Conservation (phyloP, 2,888 invertebrate genomes). For the Ochropleura leucogaster region DNA sequence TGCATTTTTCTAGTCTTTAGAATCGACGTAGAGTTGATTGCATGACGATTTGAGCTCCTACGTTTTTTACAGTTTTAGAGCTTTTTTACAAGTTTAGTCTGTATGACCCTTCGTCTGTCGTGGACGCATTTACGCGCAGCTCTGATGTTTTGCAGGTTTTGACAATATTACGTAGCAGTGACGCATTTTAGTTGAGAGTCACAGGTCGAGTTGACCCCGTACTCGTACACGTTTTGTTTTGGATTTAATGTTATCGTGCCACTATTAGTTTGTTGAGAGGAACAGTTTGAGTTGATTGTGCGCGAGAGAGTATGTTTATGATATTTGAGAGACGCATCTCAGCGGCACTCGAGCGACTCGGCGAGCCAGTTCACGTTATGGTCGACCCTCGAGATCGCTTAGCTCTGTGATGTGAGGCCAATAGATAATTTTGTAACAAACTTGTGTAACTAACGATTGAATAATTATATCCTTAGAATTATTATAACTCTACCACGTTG, state of each 20-base stretch:
- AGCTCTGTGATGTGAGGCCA: constrained; percentile 90
- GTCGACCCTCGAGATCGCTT: constrained; percentile 83
- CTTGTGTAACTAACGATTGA: constrained; percentile 87
- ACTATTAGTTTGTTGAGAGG: constrained; percentile 60
- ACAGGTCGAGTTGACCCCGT: constrained; percentile 62
- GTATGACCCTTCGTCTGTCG: constrained; percentile 67
- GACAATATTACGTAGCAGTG: constrained; percentile 65
- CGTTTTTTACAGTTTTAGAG: constrained; percentile 73
- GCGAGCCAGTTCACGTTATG: constrained; percentile 59
- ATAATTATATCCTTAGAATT: constrained; percentile 84
- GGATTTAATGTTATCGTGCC: constrained; percentile 62
- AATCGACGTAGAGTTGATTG: constrained; percentile 79
- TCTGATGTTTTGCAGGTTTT: constrained; percentile 67
- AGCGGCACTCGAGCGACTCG: constrained; percentile 51
- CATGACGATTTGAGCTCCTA: constrained; percentile 74
- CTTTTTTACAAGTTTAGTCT: constrained; percentile 69
- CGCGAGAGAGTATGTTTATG: constrained; percentile 56
- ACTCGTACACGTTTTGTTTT: constrained; percentile 66
- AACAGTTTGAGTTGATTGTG: constrained; percentile 62
- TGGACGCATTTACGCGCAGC: constrained; percentile 77
- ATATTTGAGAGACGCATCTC: constrained; percentile 54
- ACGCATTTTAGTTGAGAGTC: constrained; percentile 69
- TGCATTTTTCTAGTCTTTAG: constrained; percentile 90
- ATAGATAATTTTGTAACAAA: constrained; percentile 89
- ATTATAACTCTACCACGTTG: constrained; percentile 88